A percentile compares a stretch with the other conserved stretches of the same genome.
These are phyloP conservation scores for Lithobates sylvaticus DNA, from an alignment of 2,797 vertebrate genomes.

Conservation along the genomic window DNA sequence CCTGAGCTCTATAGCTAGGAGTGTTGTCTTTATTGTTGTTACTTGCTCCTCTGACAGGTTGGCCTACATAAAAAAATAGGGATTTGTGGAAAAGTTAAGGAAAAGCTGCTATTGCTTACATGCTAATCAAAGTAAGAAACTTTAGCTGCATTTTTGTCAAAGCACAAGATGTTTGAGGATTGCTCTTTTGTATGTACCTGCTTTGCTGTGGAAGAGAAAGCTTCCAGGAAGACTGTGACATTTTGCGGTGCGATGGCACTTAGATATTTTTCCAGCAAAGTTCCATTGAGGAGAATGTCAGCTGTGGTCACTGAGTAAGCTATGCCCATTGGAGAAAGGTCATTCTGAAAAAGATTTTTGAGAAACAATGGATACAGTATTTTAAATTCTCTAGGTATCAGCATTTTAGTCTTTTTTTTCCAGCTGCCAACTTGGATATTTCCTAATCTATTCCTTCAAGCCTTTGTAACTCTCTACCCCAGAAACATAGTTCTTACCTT, in stretches of 20 bases:
- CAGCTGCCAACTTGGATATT: no score
- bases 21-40: not conserved
- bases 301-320: not conserved
- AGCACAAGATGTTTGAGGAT: no score
- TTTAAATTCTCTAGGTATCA: no score
- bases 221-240: conserved; percentile 9
- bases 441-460: no score
- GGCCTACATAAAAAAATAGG: not conserved
- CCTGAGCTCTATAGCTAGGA: not conserved
- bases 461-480: no score
- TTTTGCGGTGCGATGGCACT: not conserved
- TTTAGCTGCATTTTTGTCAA: not conserved
- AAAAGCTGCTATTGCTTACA: no score
- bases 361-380: no score
- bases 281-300: conserved; percentile 2
- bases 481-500: no score
- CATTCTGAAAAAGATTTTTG: not conserved
- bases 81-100: no score
- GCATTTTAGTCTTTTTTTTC: no score
- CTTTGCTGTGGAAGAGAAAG: not conserved
- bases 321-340: not conserved
- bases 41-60: not conserved
- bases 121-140: not conserved
- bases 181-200: conserved; percentile 3
- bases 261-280: not conserved